Evolutionary conservation across 2,113 vertebrate species (phyloP).

Genomic region (Corapipo altera): DNA sequence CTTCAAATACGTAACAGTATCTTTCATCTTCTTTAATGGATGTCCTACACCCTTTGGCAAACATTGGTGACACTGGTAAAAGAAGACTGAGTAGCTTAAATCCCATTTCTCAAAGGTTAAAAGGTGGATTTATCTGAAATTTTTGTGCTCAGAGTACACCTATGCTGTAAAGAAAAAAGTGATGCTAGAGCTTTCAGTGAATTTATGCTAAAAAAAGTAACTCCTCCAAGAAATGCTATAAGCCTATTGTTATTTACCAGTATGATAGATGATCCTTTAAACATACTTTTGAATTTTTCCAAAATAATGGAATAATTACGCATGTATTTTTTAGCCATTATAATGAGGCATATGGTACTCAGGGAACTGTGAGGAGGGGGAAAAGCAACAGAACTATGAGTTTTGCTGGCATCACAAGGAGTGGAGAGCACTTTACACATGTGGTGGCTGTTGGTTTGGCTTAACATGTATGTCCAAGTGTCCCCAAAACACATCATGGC

Average conservation of each 20-base stretch:
- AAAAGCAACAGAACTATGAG: not conserved
- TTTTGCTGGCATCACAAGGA: not conserved
- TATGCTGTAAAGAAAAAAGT: not conserved
- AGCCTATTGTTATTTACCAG: slow-evolving; percentile 7
- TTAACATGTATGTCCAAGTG: not conserved
- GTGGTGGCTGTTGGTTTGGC: not conserved
- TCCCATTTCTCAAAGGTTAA: not conserved
- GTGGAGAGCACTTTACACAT: not conserved
- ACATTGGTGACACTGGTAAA: not conserved
- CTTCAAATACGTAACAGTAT: not conserved
- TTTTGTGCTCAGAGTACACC: not conserved
- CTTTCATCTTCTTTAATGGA: not conserved
- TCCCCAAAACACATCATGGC: not conserved
- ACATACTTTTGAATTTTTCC: slow-evolving; percentile 4
- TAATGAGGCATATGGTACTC: not conserved
- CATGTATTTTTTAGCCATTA: not conserved
- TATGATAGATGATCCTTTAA: slow-evolving; percentile 37
- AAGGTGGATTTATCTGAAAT: not conserved
- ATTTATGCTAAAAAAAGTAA: slow-evolving; percentile 36
- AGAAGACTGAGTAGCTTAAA: not conserved
- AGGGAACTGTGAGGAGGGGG: not conserved
- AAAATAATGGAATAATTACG: slow-evolving; percentile 5
- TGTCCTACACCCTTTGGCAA: not conserved
- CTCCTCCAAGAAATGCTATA: slow-evolving; percentile 4
- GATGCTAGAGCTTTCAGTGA: slow-evolving; percentile 35